Evolutionary conservation across 1,140 invertebrate species (phyloP).

Genomic region (Drosophila nannoptera): DNA sequence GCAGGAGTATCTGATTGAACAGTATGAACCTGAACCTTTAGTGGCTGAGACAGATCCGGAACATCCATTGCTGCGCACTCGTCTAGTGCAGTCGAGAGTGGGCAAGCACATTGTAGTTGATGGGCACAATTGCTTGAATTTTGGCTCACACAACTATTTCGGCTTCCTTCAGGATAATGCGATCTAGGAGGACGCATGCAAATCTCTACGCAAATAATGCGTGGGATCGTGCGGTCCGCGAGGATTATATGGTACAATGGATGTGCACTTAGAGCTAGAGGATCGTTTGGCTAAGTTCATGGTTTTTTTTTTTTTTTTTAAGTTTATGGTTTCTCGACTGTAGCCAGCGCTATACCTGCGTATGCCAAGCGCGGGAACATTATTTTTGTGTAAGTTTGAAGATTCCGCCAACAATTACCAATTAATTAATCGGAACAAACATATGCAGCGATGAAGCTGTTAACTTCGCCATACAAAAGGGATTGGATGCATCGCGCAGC

Average conservation of each 20-base stretch:
- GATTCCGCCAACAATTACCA: background rate
- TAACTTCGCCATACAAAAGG: slow-evolving; percentile 97
- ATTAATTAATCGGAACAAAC: background rate
- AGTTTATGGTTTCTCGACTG: slow-evolving; percentile 98
- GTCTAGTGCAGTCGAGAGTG: slow-evolving; percentile 80
- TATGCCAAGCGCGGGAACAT: slow-evolving; percentile 96
- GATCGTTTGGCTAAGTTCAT: slow-evolving; percentile 93
- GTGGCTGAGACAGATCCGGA: slow-evolving; percentile 81
- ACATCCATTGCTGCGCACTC: slow-evolving; percentile 82
- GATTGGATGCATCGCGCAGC: slow-evolving; percentile 93
- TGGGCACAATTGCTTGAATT: slow-evolving; percentile 87
- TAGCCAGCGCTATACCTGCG: slow-evolving; percentile 97
- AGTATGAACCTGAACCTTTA: slow-evolving; percentile 88
- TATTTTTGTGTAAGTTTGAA: slow-evolving; percentile 89
- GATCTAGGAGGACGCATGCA: slow-evolving; percentile 85
- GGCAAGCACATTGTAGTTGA: slow-evolving; percentile 86
- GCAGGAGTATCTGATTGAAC: slow-evolving; percentile 85
- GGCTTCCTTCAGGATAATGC: slow-evolving; percentile 85
- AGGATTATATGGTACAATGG: slow-evolving; percentile 98
- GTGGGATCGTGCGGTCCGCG: slow-evolving; percentile 98
- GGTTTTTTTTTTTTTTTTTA: too few species aligned
- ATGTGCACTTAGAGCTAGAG: slow-evolving; percentile 96
- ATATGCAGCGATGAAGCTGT: slow-evolving; percentile 90
- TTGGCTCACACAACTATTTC: slow-evolving; percentile 93
- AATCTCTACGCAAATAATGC: slow-evolving; percentile 89